phyloP scores from a whole-genome alignment of 2,888 invertebrate genomes.

The Ichneumon xanthorius region DNA sequence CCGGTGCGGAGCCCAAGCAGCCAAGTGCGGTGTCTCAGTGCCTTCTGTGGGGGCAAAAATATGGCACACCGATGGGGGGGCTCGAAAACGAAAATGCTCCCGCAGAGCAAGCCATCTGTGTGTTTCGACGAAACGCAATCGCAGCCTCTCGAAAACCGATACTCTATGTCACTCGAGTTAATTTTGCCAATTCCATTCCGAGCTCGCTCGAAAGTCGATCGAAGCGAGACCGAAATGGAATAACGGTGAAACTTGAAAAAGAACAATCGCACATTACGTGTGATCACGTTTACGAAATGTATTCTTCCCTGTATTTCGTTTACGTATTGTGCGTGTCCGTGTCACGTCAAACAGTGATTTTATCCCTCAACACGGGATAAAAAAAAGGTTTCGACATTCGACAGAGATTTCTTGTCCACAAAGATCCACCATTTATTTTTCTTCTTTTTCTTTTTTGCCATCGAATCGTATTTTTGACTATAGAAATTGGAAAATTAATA shows the following conservation, averaged over 20 bases:
- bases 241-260: background rate
- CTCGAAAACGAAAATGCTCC: constrained; percentile 57
- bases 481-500: too few relatives aligned
- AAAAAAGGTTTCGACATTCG: too few relatives aligned
- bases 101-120: constrained; percentile 65
- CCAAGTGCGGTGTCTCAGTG: background rate
- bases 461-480: too few relatives aligned
- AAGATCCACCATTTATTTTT: too few relatives aligned
- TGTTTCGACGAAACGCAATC: constrained; percentile 27
- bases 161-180: background rate
- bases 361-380: too few relatives aligned
- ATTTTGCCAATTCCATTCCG: background rate
- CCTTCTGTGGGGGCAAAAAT: constrained; percentile 58
- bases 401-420: too few relatives aligned
- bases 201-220: background rate
- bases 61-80: constrained; percentile 53
- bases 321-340: too few relatives aligned
- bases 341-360: too few relatives aligned
- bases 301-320: too few relatives aligned
- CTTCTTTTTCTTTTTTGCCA: too few relatives aligned
- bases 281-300: background rate
- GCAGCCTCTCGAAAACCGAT: background rate
- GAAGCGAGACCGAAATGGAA: background rate
- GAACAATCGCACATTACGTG: background rate
- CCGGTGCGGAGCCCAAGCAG: constrained; percentile 38